Base-by-base conservation (phyloP, 2,888 invertebrate genomes). In the Caenorhabditis auriculariae region DNA sequence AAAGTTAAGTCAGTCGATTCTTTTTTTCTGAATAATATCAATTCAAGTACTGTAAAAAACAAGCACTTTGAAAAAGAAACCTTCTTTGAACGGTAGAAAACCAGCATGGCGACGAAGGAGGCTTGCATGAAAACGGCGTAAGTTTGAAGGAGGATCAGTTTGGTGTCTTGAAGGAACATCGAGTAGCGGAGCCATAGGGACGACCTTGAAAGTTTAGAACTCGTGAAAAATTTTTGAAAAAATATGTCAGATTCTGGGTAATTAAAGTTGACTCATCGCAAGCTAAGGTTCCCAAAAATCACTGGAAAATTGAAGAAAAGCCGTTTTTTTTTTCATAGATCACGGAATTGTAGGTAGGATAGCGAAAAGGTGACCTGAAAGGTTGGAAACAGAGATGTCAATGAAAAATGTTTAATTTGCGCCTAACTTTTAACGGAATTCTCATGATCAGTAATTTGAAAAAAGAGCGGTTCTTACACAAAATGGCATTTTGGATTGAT, bases 111-210 rank as follows among this genome's bases (percentile, higher is more conserved):
- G 9, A 79, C 64, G 43, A 80, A 79, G 50, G 71, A 70, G 6
- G 65, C 49, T 32, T 79, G 79, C 78, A 79, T 78, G 15, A 64
- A 49, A 6, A 75, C 72, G 2, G 79, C 79, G 48, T 80, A 79
- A 0, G 60, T 54, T 38, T 71, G 66, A 1, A 79, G 66, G 2
- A 78, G 66, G 17, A 78, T 69, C 35, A 79, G 58, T 38, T 79
- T 79, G 7, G 66, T 52, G 46, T 79, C 79, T 2, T 57, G 66
- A n/a, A 79, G 70, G 60, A 78, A 79, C 15, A 80, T 66, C 3
- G 79, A 69, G 42, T 79, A 79, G 6, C 79, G 67, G 28, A 80
- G 65, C 79, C 79, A 79, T 19, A 79, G 51, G 15, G 68, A 38
- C 1, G 79, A 76, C 2, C 77, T 73, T 55, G 42, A 64, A 45